Evolutionary conservation across 92 coral and sea anemone species (phyloP).

Genomic region (Ricordea florida): DNA sequence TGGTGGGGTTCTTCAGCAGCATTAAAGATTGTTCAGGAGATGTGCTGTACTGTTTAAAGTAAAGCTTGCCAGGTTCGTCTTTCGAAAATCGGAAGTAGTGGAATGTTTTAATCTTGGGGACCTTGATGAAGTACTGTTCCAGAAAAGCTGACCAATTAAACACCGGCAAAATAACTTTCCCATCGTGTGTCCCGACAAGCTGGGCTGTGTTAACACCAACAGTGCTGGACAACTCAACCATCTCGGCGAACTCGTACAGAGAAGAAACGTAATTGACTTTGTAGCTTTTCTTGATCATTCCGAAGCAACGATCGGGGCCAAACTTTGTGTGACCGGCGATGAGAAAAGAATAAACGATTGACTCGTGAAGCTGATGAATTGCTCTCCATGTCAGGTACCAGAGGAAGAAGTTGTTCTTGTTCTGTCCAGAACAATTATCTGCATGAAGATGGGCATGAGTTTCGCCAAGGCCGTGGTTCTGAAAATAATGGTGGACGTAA

Average conservation of each 20-base stretch:
- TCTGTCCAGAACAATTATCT: conserved; percentile 31
- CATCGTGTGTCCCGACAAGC: conserved; percentile 61
- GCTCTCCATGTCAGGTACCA: conserved; percentile 1
- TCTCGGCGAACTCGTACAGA: conserved; percentile 37
- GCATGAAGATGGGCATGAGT: conserved; percentile 46
- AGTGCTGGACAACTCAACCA: conserved; percentile 26
- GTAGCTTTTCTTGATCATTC: conserved; percentile 20
- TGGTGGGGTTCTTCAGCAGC: not conserved
- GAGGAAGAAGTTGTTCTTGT: conserved; percentile 37
- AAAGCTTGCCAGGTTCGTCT: conserved; percentile 45
- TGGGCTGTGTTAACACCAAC: conserved; percentile 28
- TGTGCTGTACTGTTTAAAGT: conserved; percentile 13
- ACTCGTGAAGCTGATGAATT: too few species aligned
- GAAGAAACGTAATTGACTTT: conserved; percentile 33
- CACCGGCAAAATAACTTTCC: conserved; percentile 31
- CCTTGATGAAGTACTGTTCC: conserved; percentile 26
- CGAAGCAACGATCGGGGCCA: conserved; percentile 55
- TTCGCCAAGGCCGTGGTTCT: conserved; percentile 67
- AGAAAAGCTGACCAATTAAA: conserved; percentile 55
- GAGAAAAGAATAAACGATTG: too few species aligned
- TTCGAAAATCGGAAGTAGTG: conserved; percentile 49
- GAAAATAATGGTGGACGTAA: conserved; percentile 38
- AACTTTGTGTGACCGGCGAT: conserved; percentile 59
- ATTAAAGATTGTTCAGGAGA: conserved; percentile 19
- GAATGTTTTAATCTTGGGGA: conserved; percentile 25